These are phyloP conservation scores for Dendronephthya gigantea DNA, from an alignment of 64 coral and sea anemone species.

Conservation along the genomic window DNA sequence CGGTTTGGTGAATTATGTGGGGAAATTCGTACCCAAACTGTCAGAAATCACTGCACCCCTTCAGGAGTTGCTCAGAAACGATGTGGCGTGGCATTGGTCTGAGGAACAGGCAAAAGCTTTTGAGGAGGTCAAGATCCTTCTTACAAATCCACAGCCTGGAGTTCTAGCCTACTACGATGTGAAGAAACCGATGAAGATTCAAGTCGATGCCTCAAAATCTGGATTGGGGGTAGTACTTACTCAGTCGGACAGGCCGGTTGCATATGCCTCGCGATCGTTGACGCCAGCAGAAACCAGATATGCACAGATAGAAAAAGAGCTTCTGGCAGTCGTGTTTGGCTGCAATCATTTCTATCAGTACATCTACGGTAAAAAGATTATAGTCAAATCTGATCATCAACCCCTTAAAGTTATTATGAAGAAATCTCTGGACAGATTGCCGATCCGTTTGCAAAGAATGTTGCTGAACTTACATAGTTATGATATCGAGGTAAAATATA, in stretches of 20 bases:
- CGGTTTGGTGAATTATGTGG: neutral
- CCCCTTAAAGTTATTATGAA: neutral
- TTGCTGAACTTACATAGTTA: neutral
- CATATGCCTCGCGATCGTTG: conserved; percentile 16
- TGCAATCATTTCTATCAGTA: neutral
- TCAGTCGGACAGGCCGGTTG: neutral
- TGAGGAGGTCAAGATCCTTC: neutral
- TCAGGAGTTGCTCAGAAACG: neutral
- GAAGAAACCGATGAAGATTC: neutral
- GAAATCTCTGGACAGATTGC: neutral
- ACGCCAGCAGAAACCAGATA: conserved; percentile 14
- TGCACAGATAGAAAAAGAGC: neutral
- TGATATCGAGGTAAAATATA: neutral
- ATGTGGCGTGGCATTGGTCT: neutral
- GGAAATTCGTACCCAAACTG: neutral
- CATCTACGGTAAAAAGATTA: neutral
- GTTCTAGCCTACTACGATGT: neutral
- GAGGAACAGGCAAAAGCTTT: neutral
- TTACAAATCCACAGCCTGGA: neutral
- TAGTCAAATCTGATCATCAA: neutral
- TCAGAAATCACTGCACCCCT: neutral
- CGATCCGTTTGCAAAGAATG: neutral
- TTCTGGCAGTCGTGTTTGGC: neutral
- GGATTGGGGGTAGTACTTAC: neutral
- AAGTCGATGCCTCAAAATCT: neutral